phyloP scores from a whole-genome alignment of 2,797 vertebrate species.

The Apogon talboti region DNA sequence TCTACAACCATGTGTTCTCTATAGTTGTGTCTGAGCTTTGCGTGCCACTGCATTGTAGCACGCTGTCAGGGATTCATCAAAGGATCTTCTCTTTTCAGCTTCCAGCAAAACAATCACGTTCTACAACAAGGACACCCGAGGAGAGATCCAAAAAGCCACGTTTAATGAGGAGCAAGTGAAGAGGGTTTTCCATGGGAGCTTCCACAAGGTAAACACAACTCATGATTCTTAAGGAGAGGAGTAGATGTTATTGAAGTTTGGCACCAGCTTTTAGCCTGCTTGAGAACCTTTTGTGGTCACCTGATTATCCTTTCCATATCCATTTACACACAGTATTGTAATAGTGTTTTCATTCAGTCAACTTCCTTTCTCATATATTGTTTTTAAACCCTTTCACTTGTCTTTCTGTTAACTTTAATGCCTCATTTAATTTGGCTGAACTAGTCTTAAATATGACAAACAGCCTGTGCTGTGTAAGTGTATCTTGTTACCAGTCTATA shows the following conservation, averaged over 20 bases:
- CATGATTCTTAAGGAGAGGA: constrained; percentile 18
- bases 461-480: constrained; percentile 16
- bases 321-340: neutral
- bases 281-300: constrained; percentile 18
- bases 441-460: constrained; percentile 26
- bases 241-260: constrained; percentile 29
- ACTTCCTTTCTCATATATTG: constrained; percentile 20
- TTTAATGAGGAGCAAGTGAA: constrained; percentile 94
- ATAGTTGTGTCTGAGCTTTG: constrained; percentile 59
- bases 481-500: constrained; percentile 42
- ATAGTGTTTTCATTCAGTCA: constrained; percentile 31
- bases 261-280: constrained; percentile 1
- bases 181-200: constrained; percentile 97
- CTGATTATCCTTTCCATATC: constrained; percentile 13
- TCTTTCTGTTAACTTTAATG: constrained; percentile 19
- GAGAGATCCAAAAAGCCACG: constrained; percentile 91
- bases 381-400: constrained; percentile 26
- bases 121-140: constrained; percentile 96
- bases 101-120: constrained; percentile 93
- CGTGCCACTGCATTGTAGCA: constrained; percentile 59
- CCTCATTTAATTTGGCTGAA: constrained; percentile 34
- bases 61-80: constrained; percentile 66
- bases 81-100: constrained; percentile 84
- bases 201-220: constrained; percentile 94
- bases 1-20: constrained; percentile 59